Conservation (phyloP, 1,140 invertebrate genomes). For the Meteorus sp. region DNA sequence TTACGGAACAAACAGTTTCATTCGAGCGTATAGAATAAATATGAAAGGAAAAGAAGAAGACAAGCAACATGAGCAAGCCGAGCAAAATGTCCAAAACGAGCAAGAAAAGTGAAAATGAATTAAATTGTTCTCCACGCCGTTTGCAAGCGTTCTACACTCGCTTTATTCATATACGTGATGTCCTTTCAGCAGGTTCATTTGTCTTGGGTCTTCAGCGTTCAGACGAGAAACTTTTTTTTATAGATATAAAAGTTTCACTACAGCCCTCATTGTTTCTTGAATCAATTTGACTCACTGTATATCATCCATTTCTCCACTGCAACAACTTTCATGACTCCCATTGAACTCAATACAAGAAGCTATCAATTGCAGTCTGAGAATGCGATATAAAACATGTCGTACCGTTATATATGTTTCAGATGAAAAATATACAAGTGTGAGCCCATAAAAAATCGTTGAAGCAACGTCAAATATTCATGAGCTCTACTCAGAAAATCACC, state of each 20-base stretch:
- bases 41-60: background rate
- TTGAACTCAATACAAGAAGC: background rate
- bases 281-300: background rate
- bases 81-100: too few relatives aligned
- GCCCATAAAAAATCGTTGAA: too few relatives aligned
- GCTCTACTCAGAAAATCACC: constrained; percentile 35
- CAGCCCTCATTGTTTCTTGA: background rate
- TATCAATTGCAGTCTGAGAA: background rate
- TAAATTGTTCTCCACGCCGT: constrained; percentile 11
- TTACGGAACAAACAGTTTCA: constrained; percentile 13
- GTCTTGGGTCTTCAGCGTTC: too few relatives aligned
- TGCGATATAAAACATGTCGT: background rate
- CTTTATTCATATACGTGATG: too few relatives aligned
- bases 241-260: too few relatives aligned
- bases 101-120: too few relatives aligned
- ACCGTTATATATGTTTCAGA: background rate
- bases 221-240: too few relatives aligned
- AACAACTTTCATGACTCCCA: background rate
- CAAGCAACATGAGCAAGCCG: background rate
- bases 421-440: background rate
- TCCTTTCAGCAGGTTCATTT: too few relatives aligned
- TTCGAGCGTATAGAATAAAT: background rate
- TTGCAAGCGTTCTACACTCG: too few relatives aligned
- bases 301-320: background rate
- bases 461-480: constrained; percentile 36